Evolutionary conservation across 2,113 vertebrate genomes (phyloP).

Genomic region (Oreochromis niloticus): DNA sequence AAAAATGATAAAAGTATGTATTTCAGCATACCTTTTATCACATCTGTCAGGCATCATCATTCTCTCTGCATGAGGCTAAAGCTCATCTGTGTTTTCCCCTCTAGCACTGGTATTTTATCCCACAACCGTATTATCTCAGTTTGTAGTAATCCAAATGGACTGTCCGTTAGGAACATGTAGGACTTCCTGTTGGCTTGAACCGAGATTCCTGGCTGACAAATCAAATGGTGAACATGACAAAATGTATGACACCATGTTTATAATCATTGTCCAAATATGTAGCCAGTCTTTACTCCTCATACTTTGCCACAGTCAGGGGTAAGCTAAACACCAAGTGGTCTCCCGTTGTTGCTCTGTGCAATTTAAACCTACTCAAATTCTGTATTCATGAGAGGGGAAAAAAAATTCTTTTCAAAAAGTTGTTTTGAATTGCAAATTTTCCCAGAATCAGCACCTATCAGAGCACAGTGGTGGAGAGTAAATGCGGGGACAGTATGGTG

Average conservation of each 20-base stretch:
- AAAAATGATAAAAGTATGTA: constrained; percentile 60
- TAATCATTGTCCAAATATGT: constrained; percentile 6
- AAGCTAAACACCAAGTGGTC: constrained; percentile 32
- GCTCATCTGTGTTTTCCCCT: background rate
- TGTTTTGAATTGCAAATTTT: constrained; percentile 78
- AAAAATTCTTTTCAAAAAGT: constrained; percentile 61
- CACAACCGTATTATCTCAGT: background rate
- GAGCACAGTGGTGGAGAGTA: constrained; percentile 53
- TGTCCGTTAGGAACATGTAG: background rate
- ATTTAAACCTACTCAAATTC: constrained; percentile 61
- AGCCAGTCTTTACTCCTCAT: background rate
- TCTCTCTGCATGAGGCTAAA: background rate
- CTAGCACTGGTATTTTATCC: background rate
- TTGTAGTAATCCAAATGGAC: background rate
- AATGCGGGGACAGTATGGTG: constrained; percentile 59
- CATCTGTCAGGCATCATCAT: constrained; percentile 31
- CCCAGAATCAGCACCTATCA: constrained; percentile 62
- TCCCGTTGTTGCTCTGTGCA: constrained; percentile 47
- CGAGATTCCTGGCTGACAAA: background rate
- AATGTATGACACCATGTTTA: background rate
- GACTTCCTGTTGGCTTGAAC: constrained; percentile 5
- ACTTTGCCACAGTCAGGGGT: constrained; percentile 14
- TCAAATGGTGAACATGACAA: background rate
- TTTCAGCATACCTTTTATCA: constrained; percentile 53
- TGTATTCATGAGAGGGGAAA: constrained; percentile 67